Evolutionary conservation across 1,140 invertebrate genomes (phyloP), one percentile per base, ranked within the genome.

Genomic region (Drosophila lowei): DNA sequence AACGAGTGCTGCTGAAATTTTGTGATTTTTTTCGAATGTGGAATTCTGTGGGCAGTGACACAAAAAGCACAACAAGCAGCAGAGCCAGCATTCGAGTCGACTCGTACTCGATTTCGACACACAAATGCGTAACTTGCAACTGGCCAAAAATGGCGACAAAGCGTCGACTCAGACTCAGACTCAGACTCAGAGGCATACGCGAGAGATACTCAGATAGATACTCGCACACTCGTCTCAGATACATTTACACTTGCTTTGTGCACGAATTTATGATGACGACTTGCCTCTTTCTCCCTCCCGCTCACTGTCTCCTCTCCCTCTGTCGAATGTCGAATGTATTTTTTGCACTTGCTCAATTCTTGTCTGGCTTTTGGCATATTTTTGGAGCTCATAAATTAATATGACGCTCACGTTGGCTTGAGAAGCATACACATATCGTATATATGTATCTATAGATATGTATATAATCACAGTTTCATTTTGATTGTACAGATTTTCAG

Each of bases 371-470:
- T 64, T 60, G 57, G 43, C 73, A 62, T 72, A 54, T 83, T 74
- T 61, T 56, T 56, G 55, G 49, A 34, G 64, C 68, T 74, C 62
- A 81, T 85, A 81, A 85, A 76, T 76, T 76, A 76, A 76, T 70
- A 76, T 85, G 81, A 77, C 73, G 77, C 77, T 80, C 80, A 85
- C 81, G 80, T 85, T 72, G 64, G 49, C 60, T 71, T 71, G 61
- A 57, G 73, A 86, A 76, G 86, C 79, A 66, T 56, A 57, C 58
- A 59, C 52, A 38, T 38, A 38, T 13, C 11, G 60, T 11, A 23
- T 53, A 54, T 41, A 52, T 46, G 7, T 23, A 5, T 23, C 1
- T 6, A 7, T 28, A 28, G 6, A 9, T 8, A 9, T 30, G 28
- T 53, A 56, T 71, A 63, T 68, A 68, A 72, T 80, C 65, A 66